phyloP scores from a whole-genome alignment of 2,113 vertebrate species.

The Hypomesus transpacificus region DNA sequence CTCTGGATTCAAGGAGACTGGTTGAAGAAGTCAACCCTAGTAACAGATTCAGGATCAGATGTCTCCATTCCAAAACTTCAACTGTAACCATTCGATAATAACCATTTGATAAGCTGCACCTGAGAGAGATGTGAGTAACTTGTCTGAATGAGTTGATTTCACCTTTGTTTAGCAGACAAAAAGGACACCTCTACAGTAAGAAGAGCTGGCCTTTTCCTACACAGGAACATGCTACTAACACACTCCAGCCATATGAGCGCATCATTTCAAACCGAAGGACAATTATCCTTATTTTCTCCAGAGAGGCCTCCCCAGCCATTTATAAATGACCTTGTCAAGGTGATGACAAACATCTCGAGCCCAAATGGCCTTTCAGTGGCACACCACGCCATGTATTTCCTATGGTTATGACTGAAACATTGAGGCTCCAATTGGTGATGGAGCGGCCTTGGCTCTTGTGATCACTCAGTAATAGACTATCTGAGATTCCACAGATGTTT shows the following conservation, averaged over 20 bases:
- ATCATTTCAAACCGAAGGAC: constrained; percentile 9
- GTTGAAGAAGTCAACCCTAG: too few relatives aligned
- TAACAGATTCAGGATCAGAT: not conserved
- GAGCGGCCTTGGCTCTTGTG: constrained; percentile 23
- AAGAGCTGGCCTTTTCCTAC: not conserved
- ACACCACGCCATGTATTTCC: constrained; percentile 14
- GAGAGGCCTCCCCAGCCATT: constrained; percentile 16
- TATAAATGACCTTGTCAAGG: constrained; percentile 40
- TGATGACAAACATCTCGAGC: constrained; percentile 40
- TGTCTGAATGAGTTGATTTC: too few relatives aligned
- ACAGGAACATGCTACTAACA: not conserved
- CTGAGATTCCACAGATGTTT: constrained; percentile 37
- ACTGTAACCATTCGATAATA: not conserved
- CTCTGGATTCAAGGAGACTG: too few relatives aligned
- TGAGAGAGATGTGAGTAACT: not conserved
- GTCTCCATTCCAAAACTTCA: not conserved
- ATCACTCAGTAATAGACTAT: constrained; percentile 32
- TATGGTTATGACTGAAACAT: constrained; percentile 21
- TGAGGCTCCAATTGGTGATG: not conserved
- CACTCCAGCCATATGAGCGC: not conserved
- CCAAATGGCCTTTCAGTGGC: constrained; percentile 27
- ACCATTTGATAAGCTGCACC: not conserved
- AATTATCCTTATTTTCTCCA: constrained; percentile 22
- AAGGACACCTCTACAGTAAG: not conserved
- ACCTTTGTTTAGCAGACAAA: too few relatives aligned